Conservation (phyloP, 2,797 vertebrate species). For the Notolabrus celidotus region DNA sequence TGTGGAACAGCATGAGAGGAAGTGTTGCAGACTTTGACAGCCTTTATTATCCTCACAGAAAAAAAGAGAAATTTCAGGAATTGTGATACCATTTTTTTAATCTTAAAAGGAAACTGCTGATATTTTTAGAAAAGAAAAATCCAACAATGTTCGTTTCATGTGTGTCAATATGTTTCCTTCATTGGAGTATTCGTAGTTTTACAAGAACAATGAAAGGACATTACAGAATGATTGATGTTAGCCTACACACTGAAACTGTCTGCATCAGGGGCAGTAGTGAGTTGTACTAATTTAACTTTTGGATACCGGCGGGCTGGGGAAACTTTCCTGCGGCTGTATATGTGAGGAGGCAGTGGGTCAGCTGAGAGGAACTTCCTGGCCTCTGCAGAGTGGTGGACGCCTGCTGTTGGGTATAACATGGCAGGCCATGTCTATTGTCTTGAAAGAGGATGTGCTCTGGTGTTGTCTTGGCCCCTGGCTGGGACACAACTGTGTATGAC, state of each 20-base stretch:
- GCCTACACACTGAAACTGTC: slow-evolving; percentile 27
- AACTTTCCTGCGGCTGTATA: slow-evolving; percentile 83
- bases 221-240: slow-evolving; percentile 38
- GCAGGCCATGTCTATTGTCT: slow-evolving; percentile 89
- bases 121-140: slow-evolving; percentile 41
- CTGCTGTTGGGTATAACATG: slow-evolving; percentile 83
- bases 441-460: slow-evolving; percentile 88
- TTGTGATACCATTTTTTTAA: slow-evolving; percentile 20
- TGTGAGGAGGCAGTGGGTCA: slow-evolving; percentile 79
- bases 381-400: slow-evolving; percentile 72
- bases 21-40: slow-evolving; percentile 64
- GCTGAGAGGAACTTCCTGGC: slow-evolving; percentile 84
- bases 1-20: slow-evolving; percentile 67
- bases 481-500: slow-evolving; percentile 88
- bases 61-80: slow-evolving; percentile 45
- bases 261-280: slow-evolving; percentile 35
- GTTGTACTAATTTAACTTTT: slow-evolving; percentile 58
- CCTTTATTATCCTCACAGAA: slow-evolving; percentile 43
- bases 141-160: slow-evolving; percentile 1
- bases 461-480: slow-evolving; percentile 84
- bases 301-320: slow-evolving; percentile 62
- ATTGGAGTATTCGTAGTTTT: slow-evolving; percentile 8
- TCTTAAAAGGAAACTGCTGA: slow-evolving; percentile 33
- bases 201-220: slow-evolving; percentile 25
- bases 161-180: slow-evolving; percentile 31